Evolutionary conservation across 2,113 vertebrate species (phyloP), one percentile per base, ranked within the genome.

Genomic region (Esox niger): DNA sequence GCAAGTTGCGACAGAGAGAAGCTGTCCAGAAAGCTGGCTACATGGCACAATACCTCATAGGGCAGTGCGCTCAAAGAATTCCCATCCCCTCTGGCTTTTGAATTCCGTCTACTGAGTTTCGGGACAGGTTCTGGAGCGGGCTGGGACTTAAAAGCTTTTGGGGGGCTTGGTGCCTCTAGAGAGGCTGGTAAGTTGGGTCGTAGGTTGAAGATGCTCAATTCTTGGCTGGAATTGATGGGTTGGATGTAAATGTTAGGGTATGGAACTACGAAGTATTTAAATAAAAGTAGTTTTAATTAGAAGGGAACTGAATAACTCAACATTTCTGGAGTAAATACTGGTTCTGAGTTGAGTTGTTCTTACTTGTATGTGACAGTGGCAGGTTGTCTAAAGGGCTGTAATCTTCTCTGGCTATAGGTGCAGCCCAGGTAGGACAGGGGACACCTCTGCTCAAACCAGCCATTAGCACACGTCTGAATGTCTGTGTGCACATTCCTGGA

Each of bases 371-470:
- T 93, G 60, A 98, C 80, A 0, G 79, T 93, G 64, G 95, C 93
- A 67, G 85, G 89, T 63, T 94, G 88, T 21, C 91, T 93, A 11
- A 91, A 88, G 0, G 96, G 95, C 27, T 90, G 89, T 83, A 98
- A 95, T 72, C 88, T 91, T 74, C 88, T 93, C 75, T 95, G 95
- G 73, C 89, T 90, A 86, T 94, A 97, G 49, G 95, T 94, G 79
- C 97, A 99, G 31, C 97, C 97, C 74, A 96, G 88, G 80, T 98
- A 98, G 13, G 96, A 89, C 0, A 99, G 88, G 0, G 97, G 97
- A 72, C 97, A 99, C n/a, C 96, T 89, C 69, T 94, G 94, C 79
- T 97, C 91, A 72, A 95, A 97, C 97, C 97, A 99, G n/a, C 95
- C 94, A 0, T 91, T 92, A 75, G 97, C 80, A 76, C 90, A 87